These are phyloP conservation scores for Andricus quercusramuli DNA, from an alignment of 2,888 invertebrate genomes.

Conservation along the genomic window DNA sequence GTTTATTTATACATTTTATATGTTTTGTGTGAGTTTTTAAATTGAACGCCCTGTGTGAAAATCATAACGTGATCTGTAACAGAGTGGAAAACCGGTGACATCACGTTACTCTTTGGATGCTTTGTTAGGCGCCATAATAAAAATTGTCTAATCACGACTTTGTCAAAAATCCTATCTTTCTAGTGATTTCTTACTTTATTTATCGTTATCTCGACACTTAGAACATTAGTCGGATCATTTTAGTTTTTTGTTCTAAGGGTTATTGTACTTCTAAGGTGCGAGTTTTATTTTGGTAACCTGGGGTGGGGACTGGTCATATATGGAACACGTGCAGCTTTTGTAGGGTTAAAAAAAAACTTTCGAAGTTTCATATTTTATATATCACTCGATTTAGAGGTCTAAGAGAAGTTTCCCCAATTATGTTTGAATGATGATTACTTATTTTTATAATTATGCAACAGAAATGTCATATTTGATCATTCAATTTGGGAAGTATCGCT, in stretches of 20 bases:
- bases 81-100: conserved; percentile 24
- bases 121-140: conserved; percentile 50
- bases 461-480: neutral
- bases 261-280: neutral
- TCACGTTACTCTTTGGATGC: conserved; percentile 24
- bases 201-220: neutral
- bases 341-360: conserved; percentile 38
- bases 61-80: neutral
- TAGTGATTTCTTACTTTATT: neutral
- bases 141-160: conserved; percentile 47
- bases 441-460: neutral
- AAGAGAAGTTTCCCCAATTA: neutral
- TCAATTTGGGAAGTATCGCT: neutral
- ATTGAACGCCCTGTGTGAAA: neutral
- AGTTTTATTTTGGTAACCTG: neutral
- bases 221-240: neutral
- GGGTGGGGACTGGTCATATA: conserved; percentile 29
- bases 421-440: neutral
- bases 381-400: neutral
- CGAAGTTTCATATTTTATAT: no score
- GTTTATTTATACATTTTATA: neutral
- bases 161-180: neutral
- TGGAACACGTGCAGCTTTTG: conserved; percentile 33
- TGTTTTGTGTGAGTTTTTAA: neutral
- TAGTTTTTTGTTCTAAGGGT: neutral